Evolutionary conservation across 2,888 invertebrate genomes (phyloP), one percentile per base, ranked within the genome.

Genomic region (Phytoseiulus persimilis): DNA sequence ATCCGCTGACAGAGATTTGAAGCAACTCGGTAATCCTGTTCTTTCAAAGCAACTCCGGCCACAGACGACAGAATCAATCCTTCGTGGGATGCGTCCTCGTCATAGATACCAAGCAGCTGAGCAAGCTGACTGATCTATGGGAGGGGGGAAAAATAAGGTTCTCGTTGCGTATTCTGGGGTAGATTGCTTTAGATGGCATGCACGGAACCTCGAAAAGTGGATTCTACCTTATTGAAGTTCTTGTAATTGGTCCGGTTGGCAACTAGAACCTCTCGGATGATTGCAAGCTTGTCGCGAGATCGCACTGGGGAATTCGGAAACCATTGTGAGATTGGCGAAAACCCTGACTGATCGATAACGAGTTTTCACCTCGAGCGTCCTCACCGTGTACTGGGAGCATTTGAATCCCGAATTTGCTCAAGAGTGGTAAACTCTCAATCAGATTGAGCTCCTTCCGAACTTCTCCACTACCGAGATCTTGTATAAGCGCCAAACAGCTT

Each of bases 271-370:
- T 87, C 87, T 9, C 33, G 18, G n/a, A 87, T 87, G 0, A 87
- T 2, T 9, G 32, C 45, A 28, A 87, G 32, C 33, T 87, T 87
- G 32, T 87, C 87, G 28, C n/a, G 32, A 5, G 87, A 87, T 33
- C 87, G 32, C 45, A 87, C 87, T 87, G 87, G 33, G 87, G 33
- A 33, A 83, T n/a, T n/a, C n/a, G n/a, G n/a, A n/a, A n/a, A n/a
- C n/a, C n/a, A n/a, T n/a, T n/a, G n/a, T n/a, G n/a, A n/a, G n/a
- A n/a, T n/a, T n/a, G n/a, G n/a, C n/a, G n/a, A n/a, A n/a, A n/a
- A n/a, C n/a, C n/a, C n/a, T n/a, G n/a, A n/a, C n/a, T n/a, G n/a
- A n/a, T n/a, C n/a, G n/a, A n/a, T n/a, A n/a, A n/a, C n/a, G n/a
- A n/a, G n/a, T n/a, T 83, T 14, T 31, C n/a, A 6, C 31, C n/a